Evolutionary conservation across 1,140 invertebrate genomes (phyloP), one percentile per base, ranked within the genome.

Genomic region (Drosophila kurseongensis): DNA sequence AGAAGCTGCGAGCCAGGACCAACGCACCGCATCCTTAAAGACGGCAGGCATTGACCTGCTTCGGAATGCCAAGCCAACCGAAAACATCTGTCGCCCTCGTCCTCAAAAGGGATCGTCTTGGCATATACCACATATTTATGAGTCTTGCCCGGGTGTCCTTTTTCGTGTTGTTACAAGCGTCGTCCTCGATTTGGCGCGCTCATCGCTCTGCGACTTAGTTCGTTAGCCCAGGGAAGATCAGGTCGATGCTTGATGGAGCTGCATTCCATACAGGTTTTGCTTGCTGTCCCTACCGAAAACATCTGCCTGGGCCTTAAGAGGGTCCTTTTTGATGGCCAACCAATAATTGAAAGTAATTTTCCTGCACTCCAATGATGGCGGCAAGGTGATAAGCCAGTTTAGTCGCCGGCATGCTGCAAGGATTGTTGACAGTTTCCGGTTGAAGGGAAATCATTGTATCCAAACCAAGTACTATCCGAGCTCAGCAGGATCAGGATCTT

Each of bases 291-390:
- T 56, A 5, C 12, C 44, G n/a, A 32, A 88, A 88, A 88, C 83
- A 86, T 88, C 83, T 88, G 83, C 76, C 78, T 48, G 68, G 36
- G 36, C 48, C 32, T 29, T 4, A 58, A 75, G 61, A 58, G 68
- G 56, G 82, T 86, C 78, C 82, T 81, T 67, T 67, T 47, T 41
- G 57, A 68, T 72, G 66, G 76, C 65, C 38, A 23, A 51, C 65
- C 65, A 76, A 82, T 83, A 86, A 88, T 88, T 83, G 83, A 86
- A 83, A 74, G 79, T 73, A 86, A 83, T 88, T 86, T 74, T 59
- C 57, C 44, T 67, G 48, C 32, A 52, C 57, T 63, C 47, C 41
- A 78, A 50, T 47, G 65, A 85, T 84, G 73, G 62, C 68, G 51
- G 52, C 58, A 68, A 86, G 65, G 60, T 86, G 75, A 86, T 86